These are phyloP conservation scores for Aphidius colemani DNA, from an alignment of 2,888 invertebrate species.

Conservation along the genomic window DNA sequence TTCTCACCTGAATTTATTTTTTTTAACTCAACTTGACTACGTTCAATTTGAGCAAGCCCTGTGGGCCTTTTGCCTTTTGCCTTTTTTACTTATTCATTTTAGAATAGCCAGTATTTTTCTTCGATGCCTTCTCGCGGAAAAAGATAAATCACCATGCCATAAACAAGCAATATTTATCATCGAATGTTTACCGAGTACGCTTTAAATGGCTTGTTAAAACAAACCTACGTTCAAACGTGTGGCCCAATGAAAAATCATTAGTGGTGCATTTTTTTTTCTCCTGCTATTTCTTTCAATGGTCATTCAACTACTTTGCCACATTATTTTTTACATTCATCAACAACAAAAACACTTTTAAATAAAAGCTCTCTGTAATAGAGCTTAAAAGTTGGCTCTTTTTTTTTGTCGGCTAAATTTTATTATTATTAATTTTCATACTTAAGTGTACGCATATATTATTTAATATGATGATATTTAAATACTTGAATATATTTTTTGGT, in stretches of 20 bases:
- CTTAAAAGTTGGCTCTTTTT: conserved; percentile 19
- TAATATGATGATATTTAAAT: neutral
- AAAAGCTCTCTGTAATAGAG: neutral
- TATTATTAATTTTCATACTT: too few species aligned
- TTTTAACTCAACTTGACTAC: conserved; percentile 38
- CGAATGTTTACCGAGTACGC: conserved; percentile 60
- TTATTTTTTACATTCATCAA: conserved; percentile 19
- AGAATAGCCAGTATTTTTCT: conserved; percentile 7
- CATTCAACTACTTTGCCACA: conserved; percentile 14
- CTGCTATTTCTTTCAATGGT: conserved; percentile 13
- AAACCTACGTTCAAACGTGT: conserved; percentile 54
- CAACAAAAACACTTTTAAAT: conserved; percentile 28
- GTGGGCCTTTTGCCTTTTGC: neutral
- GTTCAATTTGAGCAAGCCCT: conserved; percentile 23
- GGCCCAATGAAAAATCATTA: neutral
- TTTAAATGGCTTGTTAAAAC: conserved; percentile 61
- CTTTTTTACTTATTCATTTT: conserved; percentile 7
- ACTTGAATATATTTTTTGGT: conserved; percentile 5
- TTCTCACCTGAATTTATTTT: conserved; percentile 45
- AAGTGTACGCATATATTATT: too few species aligned
- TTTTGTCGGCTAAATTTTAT: conserved; percentile 36
- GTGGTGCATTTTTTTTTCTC: neutral
- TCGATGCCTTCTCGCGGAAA: conserved; percentile 42
- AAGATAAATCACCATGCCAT: conserved; percentile 59
- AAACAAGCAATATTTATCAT: conserved; percentile 60